Percentiles rank a stretch among this genome's conserved stretches.
Conservation (phyloP, 2,113 vertebrate genomes). For the Sylvietta virens region DNA sequence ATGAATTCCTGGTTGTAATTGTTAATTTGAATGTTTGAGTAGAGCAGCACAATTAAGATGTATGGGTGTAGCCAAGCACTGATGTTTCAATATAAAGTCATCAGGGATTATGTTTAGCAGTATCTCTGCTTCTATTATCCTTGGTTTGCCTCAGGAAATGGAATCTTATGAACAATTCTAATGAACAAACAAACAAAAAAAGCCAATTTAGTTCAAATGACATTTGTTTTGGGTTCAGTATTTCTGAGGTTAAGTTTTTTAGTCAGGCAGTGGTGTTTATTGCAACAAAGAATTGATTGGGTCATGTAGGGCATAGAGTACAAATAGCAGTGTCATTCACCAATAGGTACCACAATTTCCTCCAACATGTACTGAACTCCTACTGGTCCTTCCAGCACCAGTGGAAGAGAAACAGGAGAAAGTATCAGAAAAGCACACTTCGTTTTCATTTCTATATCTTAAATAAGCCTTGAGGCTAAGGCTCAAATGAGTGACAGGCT, state of each 20-base stretch:
- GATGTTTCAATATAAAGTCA: neutral
- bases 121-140: neutral
- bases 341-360: slow-evolving; percentile 64
- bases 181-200: slow-evolving; percentile 57
- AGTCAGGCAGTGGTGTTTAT: slow-evolving; percentile 60
- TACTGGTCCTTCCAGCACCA: slow-evolving; percentile 49
- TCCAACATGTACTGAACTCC: slow-evolving; percentile 56
- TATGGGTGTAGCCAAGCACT: neutral
- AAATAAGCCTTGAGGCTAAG: slow-evolving; percentile 77
- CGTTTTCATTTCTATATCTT: slow-evolving; percentile 67
- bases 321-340: slow-evolving; percentile 72
- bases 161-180: slow-evolving; percentile 58
- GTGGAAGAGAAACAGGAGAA: slow-evolving; percentile 51
- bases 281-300: slow-evolving; percentile 62
- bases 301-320: slow-evolving; percentile 66
- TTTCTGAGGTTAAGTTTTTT: slow-evolving; percentile 66
- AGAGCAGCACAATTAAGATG: neutral
- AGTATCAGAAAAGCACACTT: slow-evolving; percentile 48
- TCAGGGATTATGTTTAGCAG: neutral
- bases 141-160: slow-evolving; percentile 40
- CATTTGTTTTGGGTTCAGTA: slow-evolving; percentile 62
- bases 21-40: neutral
- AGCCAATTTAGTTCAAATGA: slow-evolving; percentile 67
- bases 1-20: neutral
- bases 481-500: slow-evolving; percentile 77